Evolutionary conservation across 2,113 vertebrate genomes (phyloP).

Genomic region (Numenius arquata): DNA sequence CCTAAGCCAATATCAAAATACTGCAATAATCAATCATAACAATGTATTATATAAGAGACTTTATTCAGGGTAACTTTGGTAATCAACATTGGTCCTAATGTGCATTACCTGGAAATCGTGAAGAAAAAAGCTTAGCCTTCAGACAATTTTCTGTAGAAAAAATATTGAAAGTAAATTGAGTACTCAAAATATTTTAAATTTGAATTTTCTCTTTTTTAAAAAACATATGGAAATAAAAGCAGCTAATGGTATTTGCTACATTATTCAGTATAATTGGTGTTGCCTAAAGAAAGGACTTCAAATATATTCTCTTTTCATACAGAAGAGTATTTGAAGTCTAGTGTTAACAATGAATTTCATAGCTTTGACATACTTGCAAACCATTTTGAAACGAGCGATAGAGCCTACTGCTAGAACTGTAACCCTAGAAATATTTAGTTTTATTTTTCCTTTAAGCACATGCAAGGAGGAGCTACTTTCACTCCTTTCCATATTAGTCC

Average conservation of each 20-base stretch:
- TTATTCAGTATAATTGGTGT: not conserved
- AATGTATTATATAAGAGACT: not conserved
- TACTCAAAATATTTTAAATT: not conserved
- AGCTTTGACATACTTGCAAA: not conserved
- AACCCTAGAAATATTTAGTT: not conserved
- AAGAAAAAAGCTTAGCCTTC: not conserved
- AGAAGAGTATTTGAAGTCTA: not conserved
- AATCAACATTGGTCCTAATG: not conserved
- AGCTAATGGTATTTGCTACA: not conserved
- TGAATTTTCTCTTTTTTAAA: not conserved
- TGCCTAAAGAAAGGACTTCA: not conserved
- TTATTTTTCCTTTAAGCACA: not conserved
- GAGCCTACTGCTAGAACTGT: not conserved
- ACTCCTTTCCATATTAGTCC: not conserved
- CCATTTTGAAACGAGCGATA: not conserved
- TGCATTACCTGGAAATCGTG: not conserved
- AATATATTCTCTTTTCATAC: not conserved
- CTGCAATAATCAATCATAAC: not conserved
- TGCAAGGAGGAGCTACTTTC: not conserved
- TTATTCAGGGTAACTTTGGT: not conserved
- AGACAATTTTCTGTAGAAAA: not conserved
- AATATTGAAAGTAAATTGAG: not conserved
- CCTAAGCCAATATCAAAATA: not conserved
- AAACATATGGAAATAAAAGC: not conserved
- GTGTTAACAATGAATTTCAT: not conserved